Conservation (phyloP, 2,888 invertebrate genomes). For the Atethmia centrago region DNA sequence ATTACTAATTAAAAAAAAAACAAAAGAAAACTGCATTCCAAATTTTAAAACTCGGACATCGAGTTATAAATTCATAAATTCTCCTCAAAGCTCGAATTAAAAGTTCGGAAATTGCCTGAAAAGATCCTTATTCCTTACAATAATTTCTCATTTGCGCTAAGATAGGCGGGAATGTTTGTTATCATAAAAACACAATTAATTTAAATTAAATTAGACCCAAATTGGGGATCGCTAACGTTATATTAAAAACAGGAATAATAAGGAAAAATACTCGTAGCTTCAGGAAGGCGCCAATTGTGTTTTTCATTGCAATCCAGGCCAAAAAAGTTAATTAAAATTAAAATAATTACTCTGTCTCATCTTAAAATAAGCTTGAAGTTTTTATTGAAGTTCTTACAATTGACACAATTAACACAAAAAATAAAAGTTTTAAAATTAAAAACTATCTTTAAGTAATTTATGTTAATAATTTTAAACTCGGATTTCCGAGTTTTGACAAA, state of each 20-base stretch:
- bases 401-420: not conserved
- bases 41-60: conserved; percentile 12
- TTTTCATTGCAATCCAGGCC: not conserved
- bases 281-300: not conserved
- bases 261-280: conserved; percentile 37
- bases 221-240: conserved; percentile 66
- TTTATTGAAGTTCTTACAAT: not conserved
- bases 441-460: not conserved
- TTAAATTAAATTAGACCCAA: conserved; percentile 71
- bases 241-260: conserved; percentile 59
- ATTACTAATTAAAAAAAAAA: not conserved
- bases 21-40: conserved; percentile 11
- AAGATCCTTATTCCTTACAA: conserved; percentile 70
- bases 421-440: not conserved
- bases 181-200: conserved; percentile 75
- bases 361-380: not conserved
- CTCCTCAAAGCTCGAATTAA: conserved; percentile 69
- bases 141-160: conserved; percentile 72
- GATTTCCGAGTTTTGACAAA: not conserved
- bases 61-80: conserved; percentile 68
- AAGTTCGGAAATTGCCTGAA: conserved; percentile 70
- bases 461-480: not conserved
- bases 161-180: conserved; percentile 64
- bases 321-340: too few species aligned
- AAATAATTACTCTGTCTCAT: conserved; percentile 1